Evolutionary conservation across 2,797 vertebrate species (phyloP).

Genomic region (Pseudotriccus pelzelni): DNA sequence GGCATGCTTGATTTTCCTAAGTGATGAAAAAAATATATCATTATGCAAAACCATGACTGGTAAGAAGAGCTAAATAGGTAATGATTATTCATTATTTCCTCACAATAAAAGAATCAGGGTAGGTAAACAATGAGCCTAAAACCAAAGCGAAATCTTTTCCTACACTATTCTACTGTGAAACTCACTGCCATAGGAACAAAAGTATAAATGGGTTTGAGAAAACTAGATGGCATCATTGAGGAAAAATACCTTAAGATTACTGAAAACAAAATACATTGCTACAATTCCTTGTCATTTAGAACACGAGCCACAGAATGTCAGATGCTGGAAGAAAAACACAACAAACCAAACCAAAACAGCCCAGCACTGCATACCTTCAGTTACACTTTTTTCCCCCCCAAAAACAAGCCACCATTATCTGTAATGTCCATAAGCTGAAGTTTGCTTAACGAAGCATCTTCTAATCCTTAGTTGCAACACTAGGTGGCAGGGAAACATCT

Average conservation of each 20-base stretch:
- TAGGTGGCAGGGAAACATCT: slow-evolving; percentile 2
- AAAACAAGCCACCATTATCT: background rate
- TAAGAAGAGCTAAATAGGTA: background rate
- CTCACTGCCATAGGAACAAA: background rate
- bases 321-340: background rate
- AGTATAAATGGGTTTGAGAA: background rate
- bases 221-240: background rate
- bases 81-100: background rate
- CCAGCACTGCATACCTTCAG: background rate
- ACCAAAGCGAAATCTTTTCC: background rate
- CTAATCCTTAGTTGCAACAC: background rate
- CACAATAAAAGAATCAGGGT: background rate
- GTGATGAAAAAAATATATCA: background rate
- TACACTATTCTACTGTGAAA: background rate
- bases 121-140: background rate
- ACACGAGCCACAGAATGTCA: background rate
- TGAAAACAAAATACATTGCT: background rate
- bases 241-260: background rate
- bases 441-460: background rate
- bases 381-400: accelerated
- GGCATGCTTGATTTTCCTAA: background rate
- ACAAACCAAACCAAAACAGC: background rate
- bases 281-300: background rate
- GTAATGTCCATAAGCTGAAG: background rate
- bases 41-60: background rate